Conservation (phyloP, 2,888 invertebrate genomes). For the Hirtodrosophila confusa region DNA sequence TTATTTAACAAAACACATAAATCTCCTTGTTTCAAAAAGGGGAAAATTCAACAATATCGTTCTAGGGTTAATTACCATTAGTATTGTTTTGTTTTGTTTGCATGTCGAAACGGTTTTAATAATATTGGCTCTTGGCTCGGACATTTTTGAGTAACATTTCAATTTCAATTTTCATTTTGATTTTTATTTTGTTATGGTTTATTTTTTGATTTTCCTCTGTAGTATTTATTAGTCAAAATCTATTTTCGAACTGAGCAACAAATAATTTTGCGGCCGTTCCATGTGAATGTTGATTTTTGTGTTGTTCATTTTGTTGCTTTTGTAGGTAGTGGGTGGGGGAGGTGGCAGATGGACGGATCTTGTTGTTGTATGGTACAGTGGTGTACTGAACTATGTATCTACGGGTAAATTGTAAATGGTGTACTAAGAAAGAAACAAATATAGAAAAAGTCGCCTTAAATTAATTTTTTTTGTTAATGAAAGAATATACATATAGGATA, state of each 20-base stretch:
- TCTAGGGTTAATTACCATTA: no score
- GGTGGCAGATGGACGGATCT: no score
- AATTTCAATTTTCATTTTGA: constrained; percentile 37
- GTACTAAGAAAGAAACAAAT: no score
- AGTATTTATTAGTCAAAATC: constrained; percentile 81
- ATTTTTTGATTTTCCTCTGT: constrained; percentile 69
- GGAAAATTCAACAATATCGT: no score
- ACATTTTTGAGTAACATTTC: constrained; percentile 39
- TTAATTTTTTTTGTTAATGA: no score
- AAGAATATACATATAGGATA: no score
- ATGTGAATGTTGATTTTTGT: constrained; percentile 45
- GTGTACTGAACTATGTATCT: constrained; percentile 1
- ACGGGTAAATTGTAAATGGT: no score
- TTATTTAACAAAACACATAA: no score
- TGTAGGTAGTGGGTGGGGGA: constrained; percentile 20
- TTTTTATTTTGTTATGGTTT: constrained; percentile 26
- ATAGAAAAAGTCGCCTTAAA: no score
- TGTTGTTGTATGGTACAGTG: constrained; percentile 32
- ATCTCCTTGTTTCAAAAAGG: no score
- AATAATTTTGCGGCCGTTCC: constrained; percentile 42
- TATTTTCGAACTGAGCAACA: constrained; percentile 75
- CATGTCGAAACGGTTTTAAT: constrained; percentile 11
- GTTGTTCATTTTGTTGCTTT: constrained; percentile 34
- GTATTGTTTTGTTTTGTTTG: constrained; percentile 38
- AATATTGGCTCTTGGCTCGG: constrained; percentile 11